Evolutionary conservation across 2,797 vertebrate genomes (phyloP).

Genomic region (Orestias chungarensis): DNA sequence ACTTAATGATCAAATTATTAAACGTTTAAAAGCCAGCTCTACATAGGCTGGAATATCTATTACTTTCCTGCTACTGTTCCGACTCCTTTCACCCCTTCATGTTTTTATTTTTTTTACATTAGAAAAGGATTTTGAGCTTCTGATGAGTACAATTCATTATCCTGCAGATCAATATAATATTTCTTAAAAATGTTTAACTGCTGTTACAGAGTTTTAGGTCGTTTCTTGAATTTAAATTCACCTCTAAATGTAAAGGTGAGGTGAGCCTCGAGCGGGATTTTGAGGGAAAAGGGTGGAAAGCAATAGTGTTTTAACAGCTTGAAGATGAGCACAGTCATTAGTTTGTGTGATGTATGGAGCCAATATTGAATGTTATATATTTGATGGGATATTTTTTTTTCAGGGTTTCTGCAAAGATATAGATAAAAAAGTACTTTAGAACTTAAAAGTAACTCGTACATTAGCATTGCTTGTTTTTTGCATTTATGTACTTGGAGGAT

Average conservation of each 20-base stretch:
- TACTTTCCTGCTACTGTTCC: conserved; percentile 11
- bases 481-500: not conserved
- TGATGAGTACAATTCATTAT: conserved; percentile 16
- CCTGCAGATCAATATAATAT: conserved; percentile 3
- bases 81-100: conserved; percentile 5
- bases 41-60: not conserved
- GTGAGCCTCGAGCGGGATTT: conserved; percentile 14
- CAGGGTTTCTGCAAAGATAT: not conserved
- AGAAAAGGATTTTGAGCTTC: conserved; percentile 16
- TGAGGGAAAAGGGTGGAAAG: conserved; percentile 26
- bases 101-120: conserved; percentile 18
- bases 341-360: conserved; percentile 44
- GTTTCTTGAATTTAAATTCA: too few relatives aligned
- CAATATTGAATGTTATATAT: conserved; percentile 30
- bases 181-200: not conserved
- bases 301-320: conserved; percentile 65
- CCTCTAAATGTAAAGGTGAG: conserved; percentile 57
- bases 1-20: not conserved
- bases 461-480: not conserved
- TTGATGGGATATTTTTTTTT: conserved; percentile 20
- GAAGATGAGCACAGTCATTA: conserved; percentile 57
- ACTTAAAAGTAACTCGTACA: too few relatives aligned
- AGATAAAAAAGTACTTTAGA: too few relatives aligned
- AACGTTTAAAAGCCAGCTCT: not conserved
- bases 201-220: too few relatives aligned